phyloP scores from a whole-genome alignment of 2,888 invertebrate genomes.

The Hipparchia semele region DNA sequence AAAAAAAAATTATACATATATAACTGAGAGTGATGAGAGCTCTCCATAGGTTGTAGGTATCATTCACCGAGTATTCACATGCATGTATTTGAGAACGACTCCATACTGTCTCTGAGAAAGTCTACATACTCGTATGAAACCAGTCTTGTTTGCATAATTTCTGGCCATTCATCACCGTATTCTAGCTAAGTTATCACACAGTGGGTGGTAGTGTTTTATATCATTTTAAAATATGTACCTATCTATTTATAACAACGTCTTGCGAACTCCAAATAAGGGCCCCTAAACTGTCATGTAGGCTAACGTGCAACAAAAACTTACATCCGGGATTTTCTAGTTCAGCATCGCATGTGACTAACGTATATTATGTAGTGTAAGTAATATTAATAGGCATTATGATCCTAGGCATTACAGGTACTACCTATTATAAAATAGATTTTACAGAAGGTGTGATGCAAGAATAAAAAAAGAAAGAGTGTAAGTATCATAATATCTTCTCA shows the following conservation, averaged over 20 bases:
- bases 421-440: not conserved
- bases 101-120: slow-evolving; percentile 79
- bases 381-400: too few species aligned
- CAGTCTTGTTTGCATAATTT: slow-evolving; percentile 69
- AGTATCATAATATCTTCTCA: too few species aligned
- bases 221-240: slow-evolving; percentile 51
- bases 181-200: slow-evolving; percentile 56
- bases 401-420: too few species aligned
- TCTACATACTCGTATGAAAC: slow-evolving; percentile 59
- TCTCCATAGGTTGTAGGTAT: not conserved
- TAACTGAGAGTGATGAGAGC: not conserved
- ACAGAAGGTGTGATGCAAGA: not conserved
- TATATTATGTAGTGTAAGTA: not conserved
- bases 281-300: slow-evolving; percentile 7
- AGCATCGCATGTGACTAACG: not conserved
- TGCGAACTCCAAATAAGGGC: slow-evolving; percentile 13
- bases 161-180: slow-evolving; percentile 68
- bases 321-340: slow-evolving; percentile 14
- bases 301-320: slow-evolving; percentile 4
- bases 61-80: slow-evolving; percentile 6
- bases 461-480: not conserved
- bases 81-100: slow-evolving; percentile 49
- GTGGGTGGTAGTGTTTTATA: slow-evolving; percentile 60
- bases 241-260: slow-evolving; percentile 41
- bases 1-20: too few species aligned